These are phyloP conservation scores for Castor canadensis DNA, from an alignment of 2,113 vertebrate species.

Conservation along the genomic window DNA sequence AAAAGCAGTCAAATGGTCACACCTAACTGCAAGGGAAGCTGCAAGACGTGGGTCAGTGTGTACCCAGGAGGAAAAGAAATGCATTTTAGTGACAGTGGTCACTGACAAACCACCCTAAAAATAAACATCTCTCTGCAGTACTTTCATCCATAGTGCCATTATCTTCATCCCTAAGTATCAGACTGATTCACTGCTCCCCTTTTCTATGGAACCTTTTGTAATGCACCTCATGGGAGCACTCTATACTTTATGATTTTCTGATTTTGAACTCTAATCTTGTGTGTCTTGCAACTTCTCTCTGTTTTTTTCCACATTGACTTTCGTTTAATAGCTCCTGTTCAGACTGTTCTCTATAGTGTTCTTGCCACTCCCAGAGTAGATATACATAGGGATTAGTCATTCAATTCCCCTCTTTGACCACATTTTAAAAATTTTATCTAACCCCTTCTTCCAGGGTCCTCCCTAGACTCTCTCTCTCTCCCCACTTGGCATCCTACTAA, in stretches of 20 bases:
- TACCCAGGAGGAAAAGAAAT: too few species aligned
- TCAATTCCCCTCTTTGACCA: too few species aligned
- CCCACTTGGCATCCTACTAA: not conserved
- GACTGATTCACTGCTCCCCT: not conserved
- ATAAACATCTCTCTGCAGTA: not conserved
- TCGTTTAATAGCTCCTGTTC: too few species aligned
- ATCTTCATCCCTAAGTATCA: not conserved
- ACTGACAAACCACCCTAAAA: accelerated
- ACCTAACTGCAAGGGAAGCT: not conserved
- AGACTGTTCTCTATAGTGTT: not conserved
- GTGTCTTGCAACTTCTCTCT: too few species aligned
- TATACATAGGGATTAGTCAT: accelerated
- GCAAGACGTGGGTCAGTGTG: not conserved
- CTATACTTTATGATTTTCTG: too few species aligned
- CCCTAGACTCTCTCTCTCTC: too few species aligned
- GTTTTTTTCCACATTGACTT: too few species aligned
- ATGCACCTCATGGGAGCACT: too few species aligned
- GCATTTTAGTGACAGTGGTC: too few species aligned
- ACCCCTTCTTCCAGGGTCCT: not conserved
- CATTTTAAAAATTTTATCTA: too few species aligned
- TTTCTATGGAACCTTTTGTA: not conserved
- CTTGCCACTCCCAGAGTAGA: not conserved
- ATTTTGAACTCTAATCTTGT: not conserved
- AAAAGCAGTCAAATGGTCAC: not conserved
- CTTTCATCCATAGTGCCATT: not conserved